phyloP scores from a whole-genome alignment of 1,140 invertebrate species.

The Tetraneura akinire region DNA sequence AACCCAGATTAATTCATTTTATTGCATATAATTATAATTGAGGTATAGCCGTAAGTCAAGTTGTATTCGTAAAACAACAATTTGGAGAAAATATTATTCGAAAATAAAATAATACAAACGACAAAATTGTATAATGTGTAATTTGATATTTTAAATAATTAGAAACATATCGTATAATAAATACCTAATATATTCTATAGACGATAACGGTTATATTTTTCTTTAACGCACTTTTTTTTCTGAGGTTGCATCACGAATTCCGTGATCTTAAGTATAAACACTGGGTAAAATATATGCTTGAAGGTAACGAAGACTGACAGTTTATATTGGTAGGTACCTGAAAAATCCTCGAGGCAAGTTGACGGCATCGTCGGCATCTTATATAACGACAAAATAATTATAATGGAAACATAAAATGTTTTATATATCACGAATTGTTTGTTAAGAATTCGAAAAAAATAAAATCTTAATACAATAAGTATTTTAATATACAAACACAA shows the following conservation, averaged over 20 bases:
- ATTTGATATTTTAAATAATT: background rate
- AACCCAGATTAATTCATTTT: too few species aligned
- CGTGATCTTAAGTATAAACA: slow-evolving; percentile 11
- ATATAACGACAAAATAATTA: slow-evolving; percentile 38
- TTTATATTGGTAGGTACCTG: background rate
- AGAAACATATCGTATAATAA: background rate
- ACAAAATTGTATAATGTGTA: background rate
- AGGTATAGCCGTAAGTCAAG: too few species aligned
- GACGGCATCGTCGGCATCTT: background rate
- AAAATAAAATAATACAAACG: too few species aligned
- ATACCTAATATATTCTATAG: background rate
- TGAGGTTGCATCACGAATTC: slow-evolving; percentile 26
- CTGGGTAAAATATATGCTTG: background rate
- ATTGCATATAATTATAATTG: too few species aligned
- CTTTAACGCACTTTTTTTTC: background rate
- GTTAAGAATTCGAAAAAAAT: background rate
- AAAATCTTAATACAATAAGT: too few species aligned
- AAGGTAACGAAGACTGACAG: slow-evolving; percentile 40
- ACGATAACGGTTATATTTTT: background rate
- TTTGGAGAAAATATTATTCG: background rate
- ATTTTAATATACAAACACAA: too few species aligned
- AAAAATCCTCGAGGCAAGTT: background rate
- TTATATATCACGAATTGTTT: too few species aligned
- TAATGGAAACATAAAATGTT: slow-evolving; percentile 14
- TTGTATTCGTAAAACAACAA: background rate